Base-by-base conservation (phyloP, 2,888 invertebrate species). In the Empis stercorea region DNA sequence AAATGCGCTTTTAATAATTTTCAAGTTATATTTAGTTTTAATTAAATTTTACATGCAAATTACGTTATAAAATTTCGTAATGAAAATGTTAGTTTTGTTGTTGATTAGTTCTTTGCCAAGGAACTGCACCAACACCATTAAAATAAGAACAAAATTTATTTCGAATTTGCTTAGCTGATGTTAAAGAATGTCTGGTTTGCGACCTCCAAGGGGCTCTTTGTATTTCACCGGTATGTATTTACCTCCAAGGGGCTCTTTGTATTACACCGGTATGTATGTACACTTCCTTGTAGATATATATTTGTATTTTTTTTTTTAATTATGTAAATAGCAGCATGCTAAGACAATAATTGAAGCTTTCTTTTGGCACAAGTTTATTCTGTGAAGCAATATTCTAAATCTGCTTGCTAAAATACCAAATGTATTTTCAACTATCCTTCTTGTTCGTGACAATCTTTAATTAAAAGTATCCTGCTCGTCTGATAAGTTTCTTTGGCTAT, bases 371-470 rank as follows among this genome's bases (percentile, higher is more conserved):
- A 27, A 27, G 9, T 27, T 27, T 27, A 27, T 27, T 27, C 23
- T 27, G 9, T 27, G 23, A 27, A 27, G 23, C 17, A 60, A 53
- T 45, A 61, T 50, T 44, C 56, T 37, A 53, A 61, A 61, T 49
- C 58, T 48, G 10, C 48, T 47, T 38, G 53, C 46, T 41, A 58
- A 47, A 20, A 61, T 59, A 10, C 51, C 54, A 15, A 54, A 55
- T 3, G 47, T 48, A 30, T 49, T 50, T 44, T 53, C 52, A 17
- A 54, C 46, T 27, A 51, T 50, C 14, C 53, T 49, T 13, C 54
- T 45, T 16, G 54, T 43, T 3, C 54, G 45, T 30, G 49, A 49
- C 30, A 56, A 43, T 6, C 53, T 48, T 20, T 51, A 50, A 38
- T 52, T 55, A 14, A 48, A 54, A 39, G 46, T 47, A 34, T 38